These are phyloP conservation scores for Venustoraphidia nigricollis DNA, from an alignment of 2,888 invertebrate species.

Conservation along the genomic window DNA sequence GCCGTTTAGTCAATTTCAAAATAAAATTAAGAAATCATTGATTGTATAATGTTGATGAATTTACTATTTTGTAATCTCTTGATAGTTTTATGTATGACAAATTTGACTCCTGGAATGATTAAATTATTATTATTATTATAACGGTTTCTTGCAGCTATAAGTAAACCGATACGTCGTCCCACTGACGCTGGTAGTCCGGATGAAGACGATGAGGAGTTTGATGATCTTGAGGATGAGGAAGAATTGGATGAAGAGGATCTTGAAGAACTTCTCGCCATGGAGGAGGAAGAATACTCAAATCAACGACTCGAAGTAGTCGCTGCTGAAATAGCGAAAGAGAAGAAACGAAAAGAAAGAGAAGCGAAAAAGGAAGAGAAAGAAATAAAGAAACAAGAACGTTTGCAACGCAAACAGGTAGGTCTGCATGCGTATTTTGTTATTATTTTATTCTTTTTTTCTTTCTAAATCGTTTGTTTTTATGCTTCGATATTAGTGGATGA, in stretches of 20 bases:
- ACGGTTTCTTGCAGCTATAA: neutral
- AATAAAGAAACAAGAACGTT: neutral
- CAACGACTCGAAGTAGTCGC: constrained; percentile 34
- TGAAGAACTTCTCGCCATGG: constrained; percentile 36
- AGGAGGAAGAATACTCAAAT: constrained; percentile 42
- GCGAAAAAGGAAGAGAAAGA: constrained; percentile 20
- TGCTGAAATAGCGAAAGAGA: constrained; percentile 34
- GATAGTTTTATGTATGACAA: no score
- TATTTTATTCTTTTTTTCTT: no score
- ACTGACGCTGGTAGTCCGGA: constrained; percentile 16
- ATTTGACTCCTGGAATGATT: no score
- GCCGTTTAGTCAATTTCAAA: no score
- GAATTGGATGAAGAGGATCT: constrained; percentile 29
- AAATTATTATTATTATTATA: no score
- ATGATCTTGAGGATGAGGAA: constrained; percentile 16
- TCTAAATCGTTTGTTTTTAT: no score
- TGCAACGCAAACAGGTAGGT: no score
- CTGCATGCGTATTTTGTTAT: no score
- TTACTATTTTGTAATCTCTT: no score
- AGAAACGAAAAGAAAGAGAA: constrained; percentile 36
- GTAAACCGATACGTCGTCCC: neutral
- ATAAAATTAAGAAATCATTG: no score
- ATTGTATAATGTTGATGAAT: no score
- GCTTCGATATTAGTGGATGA: no score
- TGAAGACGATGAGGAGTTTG: constrained; percentile 12